Conservation (phyloP, 30 jellyfish, hydroid and myxozoan species). For the Aurelia sp. region DNA sequence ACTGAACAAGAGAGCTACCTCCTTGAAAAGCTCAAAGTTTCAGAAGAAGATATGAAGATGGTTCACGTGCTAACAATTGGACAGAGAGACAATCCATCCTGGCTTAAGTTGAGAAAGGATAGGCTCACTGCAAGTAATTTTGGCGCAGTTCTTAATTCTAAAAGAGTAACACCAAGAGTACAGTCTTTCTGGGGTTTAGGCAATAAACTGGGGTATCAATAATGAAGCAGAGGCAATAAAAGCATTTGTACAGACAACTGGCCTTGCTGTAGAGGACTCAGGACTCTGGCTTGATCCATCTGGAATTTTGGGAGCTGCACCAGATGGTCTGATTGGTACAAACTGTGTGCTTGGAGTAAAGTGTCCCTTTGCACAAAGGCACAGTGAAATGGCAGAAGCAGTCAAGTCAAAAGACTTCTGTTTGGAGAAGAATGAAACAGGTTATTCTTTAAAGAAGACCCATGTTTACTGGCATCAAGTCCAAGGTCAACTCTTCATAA, state of each 20-base stretch:
- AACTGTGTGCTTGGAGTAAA: conserved; percentile 20
- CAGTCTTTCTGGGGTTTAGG: conserved; percentile 23
- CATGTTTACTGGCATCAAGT: no score
- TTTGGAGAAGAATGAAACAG: no score
- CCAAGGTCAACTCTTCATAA: no score
- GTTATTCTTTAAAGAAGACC: no score
- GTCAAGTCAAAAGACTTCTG: no score
- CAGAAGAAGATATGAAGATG: background rate
- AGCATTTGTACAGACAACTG: conserved; percentile 4
- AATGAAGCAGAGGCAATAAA: conserved; percentile 37
- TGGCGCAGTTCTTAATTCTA: conserved; percentile 11
- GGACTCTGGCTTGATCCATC: conserved; percentile 7
- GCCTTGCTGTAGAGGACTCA: background rate
- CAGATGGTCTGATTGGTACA: background rate
- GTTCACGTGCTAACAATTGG: conserved; percentile 8
- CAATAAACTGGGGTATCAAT: conserved; percentile 31
- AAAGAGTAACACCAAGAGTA: conserved; percentile 35
- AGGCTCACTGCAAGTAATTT: conserved; percentile 42
- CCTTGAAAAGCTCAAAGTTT: background rate
- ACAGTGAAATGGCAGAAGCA: no score
- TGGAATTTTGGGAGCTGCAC: conserved; percentile 17
- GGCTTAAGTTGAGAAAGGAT: conserved; percentile 25
- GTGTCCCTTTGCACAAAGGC: conserved; percentile 30
- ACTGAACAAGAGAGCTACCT: background rate
- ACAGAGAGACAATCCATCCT: conserved; percentile 39